phyloP scores from a whole-genome alignment of 2,113 vertebrate genomes.

The Microcebus lehilahytsara region DNA sequence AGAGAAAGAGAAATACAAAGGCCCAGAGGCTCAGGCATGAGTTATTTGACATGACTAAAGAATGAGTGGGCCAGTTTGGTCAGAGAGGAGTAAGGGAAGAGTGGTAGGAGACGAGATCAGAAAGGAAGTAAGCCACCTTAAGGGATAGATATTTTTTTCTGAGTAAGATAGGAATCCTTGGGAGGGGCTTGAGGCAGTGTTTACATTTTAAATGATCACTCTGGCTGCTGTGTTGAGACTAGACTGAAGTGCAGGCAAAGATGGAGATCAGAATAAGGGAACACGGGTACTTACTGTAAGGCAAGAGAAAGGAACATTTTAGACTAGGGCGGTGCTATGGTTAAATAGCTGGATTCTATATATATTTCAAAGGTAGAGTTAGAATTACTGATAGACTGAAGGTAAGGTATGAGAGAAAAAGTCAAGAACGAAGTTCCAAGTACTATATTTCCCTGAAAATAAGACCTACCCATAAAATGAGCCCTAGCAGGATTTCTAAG shows the following conservation, averaged over 20 bases:
- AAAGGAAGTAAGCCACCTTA: slow-evolving; percentile 23
- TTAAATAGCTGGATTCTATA: not conserved
- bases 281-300: not conserved
- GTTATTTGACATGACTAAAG: slow-evolving; percentile 2
- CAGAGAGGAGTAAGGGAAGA: not conserved
- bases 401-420: not conserved
- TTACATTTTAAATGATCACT: not conserved
- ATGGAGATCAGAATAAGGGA: not conserved
- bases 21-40: not conserved
- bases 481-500: no score
- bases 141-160: not conserved
- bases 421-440: not conserved
- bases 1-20: not conserved
- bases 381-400: not conserved
- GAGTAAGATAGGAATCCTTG: not conserved
- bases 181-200: not conserved
- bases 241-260: not conserved
- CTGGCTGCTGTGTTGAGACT: not conserved
- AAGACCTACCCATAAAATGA: no score
- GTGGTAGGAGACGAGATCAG: not conserved
- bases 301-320: not conserved
- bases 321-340: not conserved
- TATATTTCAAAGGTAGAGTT: not conserved
- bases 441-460: no score
- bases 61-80: not conserved